Evolutionary conservation across 1,140 invertebrate species (phyloP), one percentile per base, ranked within the genome.

Genomic region (Zelostemma sp.): DNA sequence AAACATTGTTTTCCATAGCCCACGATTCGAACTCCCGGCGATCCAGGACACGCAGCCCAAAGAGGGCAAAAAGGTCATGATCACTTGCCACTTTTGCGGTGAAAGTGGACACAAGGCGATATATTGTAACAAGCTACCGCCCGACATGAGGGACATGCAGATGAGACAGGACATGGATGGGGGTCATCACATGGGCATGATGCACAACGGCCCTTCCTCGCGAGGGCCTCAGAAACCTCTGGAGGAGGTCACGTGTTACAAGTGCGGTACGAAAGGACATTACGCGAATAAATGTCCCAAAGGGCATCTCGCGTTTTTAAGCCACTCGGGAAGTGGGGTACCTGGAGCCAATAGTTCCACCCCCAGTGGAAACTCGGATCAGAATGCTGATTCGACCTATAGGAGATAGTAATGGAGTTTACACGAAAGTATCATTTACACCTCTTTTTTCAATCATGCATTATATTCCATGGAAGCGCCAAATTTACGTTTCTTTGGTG

Each of bases 241-340:
- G 6, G 95, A 97, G 85, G 95, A 97, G 87, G 95, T 98, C 6
- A 97, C 95, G 0, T 98, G 96, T 84, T 98, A 94, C 79, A 98
- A 98, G 87, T 99, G 98, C 86, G 97, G 97, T 5, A 94, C 96
- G 40, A 99, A 98, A 84, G 98, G 98, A 11, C 98, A 99, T 86
- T 99, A 99, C 83, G 98, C 98, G 0, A 99, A 99, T 82, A 96
- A 97, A 80, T 99, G 98, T 86, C 94, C 95, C 0, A 99, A 99
- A 81, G 96, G 97, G 31, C 96, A 98, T 84, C 87, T 98, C 40
- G 97, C 97, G 4, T 99, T 98, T 83, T 88, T 99, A 9, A 96
- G 94, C 67, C 92, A 91, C 67, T 86, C 88, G 43, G 72, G 72
- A 14, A 74, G 67, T 49, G 72, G 55, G 47, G 56, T 47, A 2